Evolutionary conservation across 2,888 invertebrate species (phyloP), one percentile per base, ranked within the genome.

Genomic region (Andrena marginata): DNA sequence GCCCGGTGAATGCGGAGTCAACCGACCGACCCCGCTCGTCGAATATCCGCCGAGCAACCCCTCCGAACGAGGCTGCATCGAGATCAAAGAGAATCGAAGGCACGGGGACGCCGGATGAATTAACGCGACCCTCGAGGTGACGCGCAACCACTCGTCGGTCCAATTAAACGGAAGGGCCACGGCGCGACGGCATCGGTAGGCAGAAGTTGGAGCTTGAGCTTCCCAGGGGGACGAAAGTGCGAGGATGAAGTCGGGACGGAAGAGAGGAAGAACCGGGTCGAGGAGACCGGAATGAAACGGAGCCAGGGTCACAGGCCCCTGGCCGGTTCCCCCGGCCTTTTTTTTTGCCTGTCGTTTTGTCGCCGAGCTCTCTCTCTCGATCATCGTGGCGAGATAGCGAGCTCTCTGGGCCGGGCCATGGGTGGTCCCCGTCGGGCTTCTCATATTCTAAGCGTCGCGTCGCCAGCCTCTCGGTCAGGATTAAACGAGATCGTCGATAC

Each of bases 351-450:
- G 26, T 82, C 73, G 82, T 82, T 84, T 82, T 81, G 75, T 85
- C 84, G 65, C 31, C 63, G 56, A 48, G 51, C 74, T 77, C 81
- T 77, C 83, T 42, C 74, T 77, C 81, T 77, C 83, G 80, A 84
- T 85, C 80, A 80, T 81, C 84, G 74, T 76, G 77, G 48, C 73
- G 75, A 74, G 85, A 85, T 84, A 85, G 77, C 70, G 64, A n/a
- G 29, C 23, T 8, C 67, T 7, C 62, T 33, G 26, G 69, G 13
- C 59, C 60, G 35, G 56, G 75, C 33, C 78, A 78, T 78, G 85
- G 85, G 85, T 85, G 85, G 85, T 85, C 85, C 80, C 56, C 72
- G 31, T 76, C 72, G n/a, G 54, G 69, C 85, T 65, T 82, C 84
- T 85, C 85, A 85, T 85, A 85, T 85, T 85, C 85, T 75, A 74